phyloP scores from a whole-genome alignment of 2,113 vertebrate genomes.

The Myrmophylax atrothorax region DNA sequence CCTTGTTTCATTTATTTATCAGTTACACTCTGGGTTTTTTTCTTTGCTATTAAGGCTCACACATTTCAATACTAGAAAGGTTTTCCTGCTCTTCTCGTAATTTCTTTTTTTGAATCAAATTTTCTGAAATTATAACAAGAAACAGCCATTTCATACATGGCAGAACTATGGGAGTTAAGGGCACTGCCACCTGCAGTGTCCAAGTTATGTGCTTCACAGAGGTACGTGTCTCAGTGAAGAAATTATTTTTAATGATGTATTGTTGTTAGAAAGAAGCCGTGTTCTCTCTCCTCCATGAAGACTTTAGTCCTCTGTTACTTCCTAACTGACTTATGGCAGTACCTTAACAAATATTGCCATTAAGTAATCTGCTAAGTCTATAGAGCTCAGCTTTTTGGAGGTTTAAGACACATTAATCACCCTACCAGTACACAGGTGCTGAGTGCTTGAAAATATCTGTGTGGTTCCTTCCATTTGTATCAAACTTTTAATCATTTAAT shows the following conservation, averaged over 20 bases:
- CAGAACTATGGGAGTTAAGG: constrained; percentile 36
- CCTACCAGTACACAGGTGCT: not conserved
- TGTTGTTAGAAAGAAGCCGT: not conserved
- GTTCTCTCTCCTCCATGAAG: not conserved
- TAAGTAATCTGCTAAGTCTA: constrained; percentile 35
- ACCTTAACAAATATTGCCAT: constrained; percentile 6
- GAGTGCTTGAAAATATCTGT: constrained; percentile 6
- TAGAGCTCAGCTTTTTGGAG: constrained; percentile 7
- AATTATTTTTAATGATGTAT: constrained; percentile 12
- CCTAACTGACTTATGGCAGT: constrained; percentile 16
- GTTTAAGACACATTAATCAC: not conserved
- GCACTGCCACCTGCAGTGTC: constrained; percentile 10
- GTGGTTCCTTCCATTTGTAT: not conserved
- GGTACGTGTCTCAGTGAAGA: constrained; percentile 42
- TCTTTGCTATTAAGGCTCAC: constrained; percentile 27
- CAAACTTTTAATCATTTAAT: constrained; percentile 31
- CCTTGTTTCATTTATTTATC: constrained; percentile 81
- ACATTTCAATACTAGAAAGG: constrained; percentile 54
- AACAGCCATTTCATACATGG: constrained; percentile 34
- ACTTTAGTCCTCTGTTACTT: not conserved
- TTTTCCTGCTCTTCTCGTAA: constrained; percentile 45
- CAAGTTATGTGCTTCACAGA: constrained; percentile 48
- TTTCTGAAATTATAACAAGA: constrained; percentile 56
- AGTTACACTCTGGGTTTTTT: constrained; percentile 45
- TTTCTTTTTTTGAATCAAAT: constrained; percentile 51